Evolutionary conservation across 1,140 invertebrate species (phyloP), one percentile per base, ranked within the genome.

Genomic region (Galleria mellonella): DNA sequence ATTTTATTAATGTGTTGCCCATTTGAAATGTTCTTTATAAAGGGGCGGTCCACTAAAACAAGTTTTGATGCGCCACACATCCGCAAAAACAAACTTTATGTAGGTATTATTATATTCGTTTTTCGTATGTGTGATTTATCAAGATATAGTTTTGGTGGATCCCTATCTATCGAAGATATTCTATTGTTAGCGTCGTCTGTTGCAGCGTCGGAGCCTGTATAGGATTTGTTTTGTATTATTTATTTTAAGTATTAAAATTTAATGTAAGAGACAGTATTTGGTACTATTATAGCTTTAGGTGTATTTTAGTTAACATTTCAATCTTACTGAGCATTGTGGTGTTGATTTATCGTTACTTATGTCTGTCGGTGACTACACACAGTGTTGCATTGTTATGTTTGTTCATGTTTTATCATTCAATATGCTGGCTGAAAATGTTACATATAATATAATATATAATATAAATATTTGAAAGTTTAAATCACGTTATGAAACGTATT

Each of bases 241-340:
- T 64, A 64, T 17, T 9, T 60, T 59, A 59, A 72, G 51, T 79
- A 79, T 83, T 78, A 78, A 78, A n/a, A 77, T 71, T 69, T 51
- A 51, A 51, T 31, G 35, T 64, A 59, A 56, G 53, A 38, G 43
- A 50, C 58, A 65, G 64, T 78, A 73, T 75, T 64, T 73, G 64
- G 66, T 77, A 78, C 65, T 73, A 72, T 71, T 73, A 72, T 65
- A 47, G 49, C 48, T 72, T 72, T 75, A 77, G 71, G 60, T 62
- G 44, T 72, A 69, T 56, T 68, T 62, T 3, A 66, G 68, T 72
- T 72, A 66, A 76, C 75, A 82, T 83, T 82, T 75, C 75, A 78
- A 57, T 62, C 62, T 76, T 57, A 52, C 43, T 54, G 56, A 56
- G 46, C 43, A 50, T 56, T 61, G 50, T 47, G 47, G 51, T 51